Evolutionary conservation across 2,888 invertebrate species (phyloP).

Genomic region (Tupiocoris notatus): DNA sequence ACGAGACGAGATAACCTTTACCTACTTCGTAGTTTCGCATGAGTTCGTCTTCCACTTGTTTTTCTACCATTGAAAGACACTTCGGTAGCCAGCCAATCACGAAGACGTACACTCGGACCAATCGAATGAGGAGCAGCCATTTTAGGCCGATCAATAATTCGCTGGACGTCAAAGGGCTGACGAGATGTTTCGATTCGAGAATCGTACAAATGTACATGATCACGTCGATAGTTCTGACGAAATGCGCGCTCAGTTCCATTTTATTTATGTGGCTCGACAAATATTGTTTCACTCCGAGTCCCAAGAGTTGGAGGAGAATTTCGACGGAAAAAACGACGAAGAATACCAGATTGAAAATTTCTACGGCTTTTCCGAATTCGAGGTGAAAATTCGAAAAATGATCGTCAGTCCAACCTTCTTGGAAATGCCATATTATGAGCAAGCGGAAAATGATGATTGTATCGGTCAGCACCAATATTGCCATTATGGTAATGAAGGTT

Average conservation of each 20-base stretch:
- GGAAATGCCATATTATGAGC: background rate
- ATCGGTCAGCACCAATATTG: slow-evolving; percentile 4
- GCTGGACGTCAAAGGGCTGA: background rate
- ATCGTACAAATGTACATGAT: slow-evolving; percentile 9
- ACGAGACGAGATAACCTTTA: slow-evolving; percentile 21
- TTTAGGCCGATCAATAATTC: slow-evolving; percentile 13
- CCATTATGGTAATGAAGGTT: slow-evolving; percentile 18
- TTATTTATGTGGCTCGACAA: slow-evolving; percentile 23
- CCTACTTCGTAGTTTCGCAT: slow-evolving; percentile 30
- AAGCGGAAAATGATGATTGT: background rate
- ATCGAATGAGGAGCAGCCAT: slow-evolving; percentile 9
- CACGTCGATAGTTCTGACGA: slow-evolving; percentile 1
- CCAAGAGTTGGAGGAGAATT: background rate
- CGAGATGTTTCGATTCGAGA: background rate
- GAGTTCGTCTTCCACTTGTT: slow-evolving; percentile 30
- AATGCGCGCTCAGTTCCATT: slow-evolving; percentile 1
- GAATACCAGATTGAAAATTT: slow-evolving; percentile 13
- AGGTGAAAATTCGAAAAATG: background rate
- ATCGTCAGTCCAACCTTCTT: background rate
- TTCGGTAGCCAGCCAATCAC: slow-evolving; percentile 18
- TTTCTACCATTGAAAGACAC: slow-evolving; percentile 14
- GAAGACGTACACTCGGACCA: slow-evolving; percentile 24
- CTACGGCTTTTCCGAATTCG: background rate
- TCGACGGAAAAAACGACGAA: slow-evolving; percentile 15
- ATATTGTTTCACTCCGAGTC: slow-evolving; percentile 12